These are phyloP conservation scores for Aphis gossypii DNA, from an alignment of 1,140 invertebrate species.

Conservation along the genomic window DNA sequence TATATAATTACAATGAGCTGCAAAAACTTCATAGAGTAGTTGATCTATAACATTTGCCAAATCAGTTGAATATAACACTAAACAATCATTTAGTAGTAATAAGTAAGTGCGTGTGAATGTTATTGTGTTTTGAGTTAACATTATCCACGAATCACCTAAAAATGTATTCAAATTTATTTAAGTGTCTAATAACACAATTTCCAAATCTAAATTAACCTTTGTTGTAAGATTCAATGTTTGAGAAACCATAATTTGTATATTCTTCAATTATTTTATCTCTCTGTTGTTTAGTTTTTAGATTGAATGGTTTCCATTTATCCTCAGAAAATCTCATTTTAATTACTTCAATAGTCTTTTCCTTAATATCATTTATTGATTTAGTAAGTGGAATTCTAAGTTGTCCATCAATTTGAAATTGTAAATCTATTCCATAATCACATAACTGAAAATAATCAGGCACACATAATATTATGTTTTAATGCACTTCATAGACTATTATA, in stretches of 20 bases:
- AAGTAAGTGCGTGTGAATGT: conserved; percentile 76
- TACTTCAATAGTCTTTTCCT: conserved; percentile 78
- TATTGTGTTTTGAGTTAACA: conserved; percentile 75
- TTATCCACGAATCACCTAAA: conserved; percentile 73
- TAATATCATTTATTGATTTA: conserved; percentile 71
- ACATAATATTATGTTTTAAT: background rate
- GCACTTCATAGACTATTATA: background rate
- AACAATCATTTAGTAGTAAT: conserved; percentile 73
- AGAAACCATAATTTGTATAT: conserved; percentile 68
- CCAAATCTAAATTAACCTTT: conserved; percentile 65
- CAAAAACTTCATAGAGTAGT: conserved; percentile 72
- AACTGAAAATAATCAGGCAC: conserved; percentile 66
- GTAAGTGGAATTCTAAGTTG: conserved; percentile 75
- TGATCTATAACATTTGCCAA: conserved; percentile 71
- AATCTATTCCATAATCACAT: conserved; percentile 77
- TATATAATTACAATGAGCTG: conserved; percentile 73
- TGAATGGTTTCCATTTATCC: conserved; percentile 77
- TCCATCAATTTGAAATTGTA: conserved; percentile 84
- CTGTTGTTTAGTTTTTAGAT: conserved; percentile 69
- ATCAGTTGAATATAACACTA: conserved; percentile 73
- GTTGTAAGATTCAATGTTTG: conserved; percentile 67
- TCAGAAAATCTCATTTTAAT: conserved; percentile 74
- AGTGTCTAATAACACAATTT: background rate
- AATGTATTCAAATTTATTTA: conserved; percentile 51
- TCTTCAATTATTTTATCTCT: conserved; percentile 69